phyloP scores from a whole-genome alignment of 2,888 invertebrate species.

The Clostera curtula region DNA sequence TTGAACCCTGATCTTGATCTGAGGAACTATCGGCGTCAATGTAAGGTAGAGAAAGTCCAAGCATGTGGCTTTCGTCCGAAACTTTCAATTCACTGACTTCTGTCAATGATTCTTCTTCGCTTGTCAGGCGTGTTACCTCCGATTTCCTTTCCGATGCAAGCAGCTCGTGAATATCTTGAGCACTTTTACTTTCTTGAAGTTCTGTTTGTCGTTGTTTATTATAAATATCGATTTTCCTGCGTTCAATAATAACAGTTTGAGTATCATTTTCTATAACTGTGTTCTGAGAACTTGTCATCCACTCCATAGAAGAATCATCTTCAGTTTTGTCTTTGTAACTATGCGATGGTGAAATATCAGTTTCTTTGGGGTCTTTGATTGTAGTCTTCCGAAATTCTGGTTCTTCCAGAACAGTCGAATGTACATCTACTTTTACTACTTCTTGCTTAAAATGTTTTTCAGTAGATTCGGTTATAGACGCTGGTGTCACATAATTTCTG shows the following conservation, averaged over 20 bases:
- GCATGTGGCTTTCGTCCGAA: conserved; percentile 64
- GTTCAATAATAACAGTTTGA: conserved; percentile 76
- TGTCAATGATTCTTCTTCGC: conserved; percentile 81
- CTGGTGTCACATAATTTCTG: conserved; percentile 73
- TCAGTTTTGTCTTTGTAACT: conserved; percentile 62
- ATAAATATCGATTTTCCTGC: conserved; percentile 76
- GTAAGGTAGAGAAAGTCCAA: conserved; percentile 66
- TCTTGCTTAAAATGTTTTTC: conserved; percentile 69
- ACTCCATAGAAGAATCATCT: conserved; percentile 66
- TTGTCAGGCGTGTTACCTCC: conserved; percentile 69
- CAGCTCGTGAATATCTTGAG: conserved; percentile 48
- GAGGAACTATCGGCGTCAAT: conserved; percentile 73
- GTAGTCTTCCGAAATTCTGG: conserved; percentile 34
- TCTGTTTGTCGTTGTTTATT: conserved; percentile 72
- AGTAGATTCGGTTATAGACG: conserved; percentile 39
- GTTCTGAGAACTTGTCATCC: conserved; percentile 61
- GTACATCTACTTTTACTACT: conserved; percentile 65
- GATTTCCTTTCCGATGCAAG: conserved; percentile 56
- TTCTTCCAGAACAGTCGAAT: conserved; percentile 48
- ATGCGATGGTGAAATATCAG: conserved; percentile 49
- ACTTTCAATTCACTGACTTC: conserved; percentile 78
- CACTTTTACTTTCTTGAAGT: conserved; percentile 53
- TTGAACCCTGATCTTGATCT: conserved; percentile 58
- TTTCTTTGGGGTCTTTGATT: conserved; percentile 35
- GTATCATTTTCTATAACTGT: conserved; percentile 72